Conservation (phyloP, 2,113 vertebrate genomes). For the Cryptotis parvus region DNA sequence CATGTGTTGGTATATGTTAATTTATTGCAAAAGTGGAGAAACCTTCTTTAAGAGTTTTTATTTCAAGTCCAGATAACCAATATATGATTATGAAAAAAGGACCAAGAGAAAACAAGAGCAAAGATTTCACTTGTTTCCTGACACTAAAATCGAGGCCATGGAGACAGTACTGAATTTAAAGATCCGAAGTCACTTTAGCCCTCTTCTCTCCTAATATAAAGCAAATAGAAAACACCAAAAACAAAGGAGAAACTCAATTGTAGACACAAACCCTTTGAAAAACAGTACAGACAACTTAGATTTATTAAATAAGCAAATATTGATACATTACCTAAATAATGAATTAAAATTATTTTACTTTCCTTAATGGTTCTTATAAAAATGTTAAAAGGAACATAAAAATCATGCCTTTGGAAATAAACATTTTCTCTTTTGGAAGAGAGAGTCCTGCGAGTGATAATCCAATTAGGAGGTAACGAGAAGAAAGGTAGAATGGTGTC, state of each 20-base stretch:
- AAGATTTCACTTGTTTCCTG: neutral
- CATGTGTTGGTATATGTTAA: neutral
- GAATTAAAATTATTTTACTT: neutral
- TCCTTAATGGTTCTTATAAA: neutral
- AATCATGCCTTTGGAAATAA: neutral
- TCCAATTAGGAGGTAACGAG: neutral
- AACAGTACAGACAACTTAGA: neutral
- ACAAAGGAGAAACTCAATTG: neutral
- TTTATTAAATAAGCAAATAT: neutral
- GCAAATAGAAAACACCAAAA: slow-evolving; percentile 7
- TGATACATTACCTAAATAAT: neutral
- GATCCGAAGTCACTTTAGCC: neutral
- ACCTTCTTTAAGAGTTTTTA: too few relatives aligned
- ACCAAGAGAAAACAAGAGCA: neutral
- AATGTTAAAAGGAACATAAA: neutral
- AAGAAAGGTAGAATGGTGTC: neutral
- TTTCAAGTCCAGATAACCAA: neutral
- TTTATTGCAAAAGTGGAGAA: neutral
- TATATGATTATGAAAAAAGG: neutral
- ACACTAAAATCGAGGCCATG: neutral
- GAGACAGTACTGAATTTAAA: neutral
- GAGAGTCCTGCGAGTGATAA: neutral
- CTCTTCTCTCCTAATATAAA: neutral
- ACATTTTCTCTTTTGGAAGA: neutral
- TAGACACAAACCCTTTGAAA: neutral